Base-by-base conservation (phyloP, 1,140 invertebrate species). In the Choristoneura fumiferana region DNA sequence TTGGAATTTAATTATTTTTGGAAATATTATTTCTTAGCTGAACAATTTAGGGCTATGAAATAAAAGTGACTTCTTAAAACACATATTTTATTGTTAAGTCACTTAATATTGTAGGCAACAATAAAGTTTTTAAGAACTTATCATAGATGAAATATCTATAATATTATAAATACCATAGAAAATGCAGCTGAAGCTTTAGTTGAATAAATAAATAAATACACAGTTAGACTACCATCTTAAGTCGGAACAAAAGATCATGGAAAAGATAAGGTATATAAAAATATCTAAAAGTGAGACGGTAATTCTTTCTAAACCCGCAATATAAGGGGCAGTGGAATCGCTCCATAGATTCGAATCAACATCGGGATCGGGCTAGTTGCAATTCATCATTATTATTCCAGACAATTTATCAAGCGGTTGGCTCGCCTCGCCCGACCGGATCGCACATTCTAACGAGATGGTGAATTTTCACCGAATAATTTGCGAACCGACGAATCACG, bases 341-440 rank as follows among this genome's bases (percentile, higher is more conserved):
- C 55, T 72, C 66, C 66, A 76, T 77, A 81, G 81, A 84, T 81
- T 84, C 78, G 76, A 76, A 77, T 68, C 66, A 74, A 76, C 77
- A 81, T 72, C 69, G 65, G 71, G 71, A 76, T 69, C 73, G 69
- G 67, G 67, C 69, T 84, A 88, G 85, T 84, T 84, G 85, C 83
- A 85, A 88, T 88, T 88, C 85, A 88, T 88, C 85, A 88, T 88
- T 88, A 86, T 88, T 88, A 88, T 88, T 88, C 85, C 85, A 85
- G 82, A 83, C 85, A 86, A 88, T 88, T 88, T 88, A 86, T 86
- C 85, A 88, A 85, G 83, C 83, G 83, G 85, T 88, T 88, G 81
- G 81, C 78, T 83, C 76, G 82, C 78, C 69, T 72, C 79, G 71
- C 70, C 71, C 76, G 73, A 73, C 76, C 75, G 77, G 77, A 76